These are phyloP conservation scores for Lamproptera curius DNA, from an alignment of 2,888 invertebrate species.

Conservation along the genomic window DNA sequence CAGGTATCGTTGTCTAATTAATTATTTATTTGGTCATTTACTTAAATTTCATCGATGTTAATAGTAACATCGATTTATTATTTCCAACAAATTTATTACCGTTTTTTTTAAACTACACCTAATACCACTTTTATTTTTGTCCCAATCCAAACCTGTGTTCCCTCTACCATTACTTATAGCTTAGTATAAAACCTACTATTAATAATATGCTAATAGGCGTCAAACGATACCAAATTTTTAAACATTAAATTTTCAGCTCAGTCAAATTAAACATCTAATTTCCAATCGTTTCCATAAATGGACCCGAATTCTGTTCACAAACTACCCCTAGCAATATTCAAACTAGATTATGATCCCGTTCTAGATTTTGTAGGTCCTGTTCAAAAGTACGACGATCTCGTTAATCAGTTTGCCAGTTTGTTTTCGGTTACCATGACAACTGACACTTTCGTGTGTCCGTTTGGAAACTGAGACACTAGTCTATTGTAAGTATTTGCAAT, in stretches of 20 bases:
- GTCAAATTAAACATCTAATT: too few relatives aligned
- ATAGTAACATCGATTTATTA: too few relatives aligned
- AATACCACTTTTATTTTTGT: constrained; percentile 3
- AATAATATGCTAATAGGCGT: constrained; percentile 54
- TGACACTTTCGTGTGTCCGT: constrained; percentile 55
- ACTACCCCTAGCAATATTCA: constrained; percentile 32
- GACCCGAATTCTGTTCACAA: constrained; percentile 41
- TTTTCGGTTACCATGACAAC: constrained; percentile 52
- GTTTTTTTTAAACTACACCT: neutral
- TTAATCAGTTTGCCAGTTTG: constrained; percentile 61
- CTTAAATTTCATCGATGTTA: neutral
- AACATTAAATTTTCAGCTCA: constrained; percentile 47
- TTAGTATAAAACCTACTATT: constrained; percentile 68
- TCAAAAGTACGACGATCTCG: constrained; percentile 28
- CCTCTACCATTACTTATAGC: constrained; percentile 71
- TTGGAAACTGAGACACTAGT: constrained; percentile 59
- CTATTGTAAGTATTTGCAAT: constrained; percentile 70
- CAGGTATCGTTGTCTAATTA: neutral
- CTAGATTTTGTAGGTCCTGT: constrained; percentile 22
- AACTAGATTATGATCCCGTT: constrained; percentile 52
- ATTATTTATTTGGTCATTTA: neutral
- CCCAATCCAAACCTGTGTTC: constrained; percentile 53
- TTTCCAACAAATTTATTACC: too few relatives aligned
- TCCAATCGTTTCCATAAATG: constrained; percentile 33
- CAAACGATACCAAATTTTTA: constrained; percentile 45